Evolutionary conservation across 2,113 vertebrate species (phyloP).

Genomic region (Chelonoidis abingdonii): DNA sequence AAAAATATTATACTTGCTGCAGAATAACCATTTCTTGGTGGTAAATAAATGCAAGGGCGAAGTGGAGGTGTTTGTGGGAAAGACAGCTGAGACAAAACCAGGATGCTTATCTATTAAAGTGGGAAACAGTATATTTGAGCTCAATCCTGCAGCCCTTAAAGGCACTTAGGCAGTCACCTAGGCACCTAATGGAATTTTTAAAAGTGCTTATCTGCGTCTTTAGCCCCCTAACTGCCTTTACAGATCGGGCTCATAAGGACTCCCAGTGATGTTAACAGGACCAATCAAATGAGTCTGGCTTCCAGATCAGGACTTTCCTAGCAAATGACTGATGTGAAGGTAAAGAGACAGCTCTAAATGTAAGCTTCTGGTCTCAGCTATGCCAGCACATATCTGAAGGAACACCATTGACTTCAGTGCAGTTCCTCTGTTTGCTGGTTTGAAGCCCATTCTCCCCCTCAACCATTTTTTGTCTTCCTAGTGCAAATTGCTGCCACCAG

Average conservation of each 20-base stretch:
- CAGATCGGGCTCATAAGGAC: background rate
- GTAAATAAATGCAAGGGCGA: background rate
- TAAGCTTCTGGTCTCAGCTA: slow-evolving; percentile 12
- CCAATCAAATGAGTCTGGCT: background rate
- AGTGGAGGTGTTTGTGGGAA: background rate
- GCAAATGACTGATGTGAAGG: background rate
- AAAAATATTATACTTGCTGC: background rate
- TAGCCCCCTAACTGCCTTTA: background rate
- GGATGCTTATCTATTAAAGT: slow-evolving; percentile 2
- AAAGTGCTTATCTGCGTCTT: background rate
- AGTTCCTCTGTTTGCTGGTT: background rate
- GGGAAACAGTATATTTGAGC: background rate
- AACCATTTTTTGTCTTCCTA: background rate
- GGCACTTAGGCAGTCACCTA: background rate
- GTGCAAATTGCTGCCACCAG: background rate
- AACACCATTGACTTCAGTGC: background rate
- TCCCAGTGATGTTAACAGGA: background rate
- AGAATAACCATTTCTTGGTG: background rate
- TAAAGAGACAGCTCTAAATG: slow-evolving; percentile 53
- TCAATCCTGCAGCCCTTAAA: background rate
- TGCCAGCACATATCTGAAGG: background rate
- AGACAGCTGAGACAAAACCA: slow-evolving; percentile 7
- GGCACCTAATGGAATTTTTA: too few species aligned
- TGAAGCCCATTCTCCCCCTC: background rate
- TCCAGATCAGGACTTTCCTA: background rate